Conservation (phyloP, 92 coral and sea anemone genomes). For the Ricordea florida region DNA sequence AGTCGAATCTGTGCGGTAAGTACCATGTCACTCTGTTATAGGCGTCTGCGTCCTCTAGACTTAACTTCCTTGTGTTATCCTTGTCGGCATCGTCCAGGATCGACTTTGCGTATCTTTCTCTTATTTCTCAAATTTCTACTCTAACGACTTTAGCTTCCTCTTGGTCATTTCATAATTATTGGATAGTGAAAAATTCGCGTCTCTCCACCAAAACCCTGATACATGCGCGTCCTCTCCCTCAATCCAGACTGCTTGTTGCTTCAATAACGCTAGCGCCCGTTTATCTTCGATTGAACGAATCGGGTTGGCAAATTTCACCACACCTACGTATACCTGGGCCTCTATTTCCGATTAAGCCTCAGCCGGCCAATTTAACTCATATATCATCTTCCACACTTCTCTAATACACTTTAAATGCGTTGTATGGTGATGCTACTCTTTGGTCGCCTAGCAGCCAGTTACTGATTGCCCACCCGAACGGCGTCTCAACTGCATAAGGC, state of each 20-base stretch:
- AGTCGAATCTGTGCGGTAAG: conserved; percentile 12
- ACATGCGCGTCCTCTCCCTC: neutral
- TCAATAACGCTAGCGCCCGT: neutral
- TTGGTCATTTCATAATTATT: conserved; percentile 16
- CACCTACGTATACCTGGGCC: neutral
- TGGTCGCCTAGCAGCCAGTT: neutral
- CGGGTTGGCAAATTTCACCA: neutral
- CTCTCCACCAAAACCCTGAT: conserved; percentile 23
- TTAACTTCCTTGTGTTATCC: conserved; percentile 21
- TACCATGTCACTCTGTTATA: neutral
- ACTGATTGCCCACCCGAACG: neutral
- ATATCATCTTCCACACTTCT: too few relatives aligned
- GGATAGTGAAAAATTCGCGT: neutral
- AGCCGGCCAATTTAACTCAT: neutral
- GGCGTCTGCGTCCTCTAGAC: conserved; percentile 20
- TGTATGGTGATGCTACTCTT: neutral
- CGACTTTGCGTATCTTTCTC: conserved; percentile 40
- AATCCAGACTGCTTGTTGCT: neutral
- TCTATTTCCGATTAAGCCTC: neutral
- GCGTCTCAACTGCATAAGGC: conserved; percentile 33
- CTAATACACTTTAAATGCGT: neutral
- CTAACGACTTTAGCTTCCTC: too few relatives aligned
- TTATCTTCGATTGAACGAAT: neutral
- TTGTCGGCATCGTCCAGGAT: conserved; percentile 45
- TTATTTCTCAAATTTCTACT: too few relatives aligned